These are phyloP conservation scores for Schizaphis graminum DNA, from an alignment of 2,888 invertebrate species.

Conservation along the genomic window DNA sequence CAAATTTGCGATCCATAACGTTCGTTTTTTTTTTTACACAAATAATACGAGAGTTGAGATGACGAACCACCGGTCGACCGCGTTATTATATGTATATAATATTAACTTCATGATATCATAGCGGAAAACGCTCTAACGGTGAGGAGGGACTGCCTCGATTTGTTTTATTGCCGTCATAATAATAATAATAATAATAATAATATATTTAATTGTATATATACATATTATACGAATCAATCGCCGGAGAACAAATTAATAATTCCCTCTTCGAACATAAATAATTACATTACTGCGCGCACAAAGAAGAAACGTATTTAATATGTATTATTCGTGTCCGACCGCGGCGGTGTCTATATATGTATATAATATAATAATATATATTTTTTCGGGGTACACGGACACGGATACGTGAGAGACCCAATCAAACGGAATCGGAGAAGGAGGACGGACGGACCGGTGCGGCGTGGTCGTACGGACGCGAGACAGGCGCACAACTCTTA, in stretches of 20 bases:
- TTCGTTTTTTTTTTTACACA: neutral
- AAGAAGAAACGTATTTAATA: neutral
- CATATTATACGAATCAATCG: conserved; percentile 3
- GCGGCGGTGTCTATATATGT: neutral
- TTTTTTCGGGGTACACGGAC: neutral
- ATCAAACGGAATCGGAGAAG: conserved; percentile 42
- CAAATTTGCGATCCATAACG: neutral
- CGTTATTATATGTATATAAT: neutral
- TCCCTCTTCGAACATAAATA: conserved; percentile 6
- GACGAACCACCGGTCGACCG: neutral
- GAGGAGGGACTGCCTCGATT: conserved; percentile 20
- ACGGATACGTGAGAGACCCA: conserved; percentile 34
- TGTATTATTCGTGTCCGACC: conserved; percentile 4
- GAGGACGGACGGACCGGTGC: neutral
- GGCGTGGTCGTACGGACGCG: neutral
- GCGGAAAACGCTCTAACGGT: neutral
- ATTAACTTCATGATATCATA: neutral
- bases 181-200: neutral
- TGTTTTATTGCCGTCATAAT: neutral
- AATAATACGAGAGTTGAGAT: neutral
- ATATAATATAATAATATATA: neutral
- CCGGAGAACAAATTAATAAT: conserved; percentile 43
- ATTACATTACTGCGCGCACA: neutral
- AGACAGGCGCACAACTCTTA: conserved; percentile 40
- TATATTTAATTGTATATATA: neutral